Evolutionary conservation across 2,888 invertebrate species (phyloP), one percentile per base, ranked within the genome.

Genomic region (Emesis russula): DNA sequence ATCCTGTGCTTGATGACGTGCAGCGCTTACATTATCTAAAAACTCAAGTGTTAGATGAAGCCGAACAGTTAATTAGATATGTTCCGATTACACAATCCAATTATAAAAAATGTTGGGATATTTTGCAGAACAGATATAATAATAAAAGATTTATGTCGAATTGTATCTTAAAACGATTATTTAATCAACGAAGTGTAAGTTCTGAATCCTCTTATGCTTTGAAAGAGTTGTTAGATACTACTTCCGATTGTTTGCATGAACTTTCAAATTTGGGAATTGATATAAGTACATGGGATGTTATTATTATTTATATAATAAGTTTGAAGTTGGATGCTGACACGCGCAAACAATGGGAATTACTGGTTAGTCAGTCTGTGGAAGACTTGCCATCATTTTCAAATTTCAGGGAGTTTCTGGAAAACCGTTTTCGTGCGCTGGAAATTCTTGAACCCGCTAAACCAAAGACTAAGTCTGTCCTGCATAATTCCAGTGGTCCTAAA

Each of bases 1-100:
- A 92, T 66, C 5, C 31, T 0, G 63, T 63, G 3, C 75, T 93
- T 7, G 87, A 89, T 38, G 77, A 91, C 70, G 90, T 92, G 5
- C 92, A 94, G 83, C 88, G 90, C 73, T 63, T 94, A 25, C 90
- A 91, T 44, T 93, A 94, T 71, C 68, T 93, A 13, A 94, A 94
- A 63, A 82, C 79, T 33, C 76, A 86, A 80, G 31, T 93, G 3
- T 33, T 58, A 38, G 90, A 91, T 11, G 89, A 93, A 70, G 92
- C 94, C 7, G 93, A 94, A 48, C 89, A 91, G 44, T 58, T 91
- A 7, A 76, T 94, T 25, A 78, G 91, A n/a, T 89, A 93, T 33
- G 86, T 89, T 11, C 85, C 91, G 0, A 70, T 92, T 38, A 89
- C 89, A 44, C 44, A 44, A 44, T 13, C 13, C 15, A 94, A 88